phyloP scores from a whole-genome alignment of 2,113 vertebrate genomes.

The Sphyrna mokarran region DNA sequence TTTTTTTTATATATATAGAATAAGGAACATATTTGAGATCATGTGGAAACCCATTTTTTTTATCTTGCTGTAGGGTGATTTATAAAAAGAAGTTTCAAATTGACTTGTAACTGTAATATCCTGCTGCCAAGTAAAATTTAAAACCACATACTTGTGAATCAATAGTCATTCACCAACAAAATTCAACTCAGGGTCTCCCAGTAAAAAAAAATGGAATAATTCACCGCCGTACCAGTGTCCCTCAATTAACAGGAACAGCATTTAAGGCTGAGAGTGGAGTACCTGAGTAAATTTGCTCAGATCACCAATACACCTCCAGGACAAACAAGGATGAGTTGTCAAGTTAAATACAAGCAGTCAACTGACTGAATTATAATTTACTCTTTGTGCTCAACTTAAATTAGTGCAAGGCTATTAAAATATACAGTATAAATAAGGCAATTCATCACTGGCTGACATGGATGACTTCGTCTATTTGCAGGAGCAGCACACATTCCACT shows the following conservation, averaged over 20 bases:
- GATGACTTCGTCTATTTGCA: slow-evolving; percentile 71
- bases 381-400: slow-evolving; percentile 81
- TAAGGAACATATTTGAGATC: slow-evolving; percentile 19
- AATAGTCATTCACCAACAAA: slow-evolving; percentile 61
- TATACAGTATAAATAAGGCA: slow-evolving; percentile 82
- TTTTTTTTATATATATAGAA: neutral
- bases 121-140: slow-evolving; percentile 58
- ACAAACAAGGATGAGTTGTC: slow-evolving; percentile 62
- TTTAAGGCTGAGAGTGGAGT: slow-evolving; percentile 47
- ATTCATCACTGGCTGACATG: slow-evolving; percentile 88
- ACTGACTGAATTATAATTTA: slow-evolving; percentile 87
- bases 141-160: slow-evolving; percentile 55
- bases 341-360: slow-evolving; percentile 74
- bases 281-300: slow-evolving; percentile 48
- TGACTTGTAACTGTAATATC: slow-evolving; percentile 54
- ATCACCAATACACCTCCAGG: slow-evolving; percentile 55
- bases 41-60: slow-evolving; percentile 31
- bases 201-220: slow-evolving; percentile 51
- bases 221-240: slow-evolving; percentile 45
- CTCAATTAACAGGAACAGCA: slow-evolving; percentile 41
- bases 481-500: slow-evolving; percentile 56
- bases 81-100: slow-evolving; percentile 58
- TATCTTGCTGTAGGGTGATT: slow-evolving; percentile 57
- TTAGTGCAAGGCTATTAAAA: slow-evolving; percentile 93
- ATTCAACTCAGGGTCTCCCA: slow-evolving; percentile 53